phyloP scores from a whole-genome alignment of 2,113 vertebrate species.

The Chloroceryle aenea region DNA sequence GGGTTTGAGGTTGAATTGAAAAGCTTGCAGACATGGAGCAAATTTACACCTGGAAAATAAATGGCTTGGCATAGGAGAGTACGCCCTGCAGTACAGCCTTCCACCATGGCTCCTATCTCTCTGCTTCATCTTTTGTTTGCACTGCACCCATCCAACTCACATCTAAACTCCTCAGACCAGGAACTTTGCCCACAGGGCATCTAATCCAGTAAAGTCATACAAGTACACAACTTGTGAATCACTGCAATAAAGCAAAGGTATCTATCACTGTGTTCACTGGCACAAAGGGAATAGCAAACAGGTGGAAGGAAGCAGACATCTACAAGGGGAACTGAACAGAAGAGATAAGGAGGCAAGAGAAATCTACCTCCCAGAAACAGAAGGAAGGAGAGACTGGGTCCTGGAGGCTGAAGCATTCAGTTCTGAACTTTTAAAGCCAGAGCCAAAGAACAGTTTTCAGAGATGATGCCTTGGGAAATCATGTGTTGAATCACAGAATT shows the following conservation, averaged over 20 bases:
- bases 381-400: neutral
- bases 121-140: neutral
- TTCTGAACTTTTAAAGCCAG: neutral
- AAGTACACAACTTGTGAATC: neutral
- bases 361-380: neutral
- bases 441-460: neutral
- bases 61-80: neutral
- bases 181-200: neutral
- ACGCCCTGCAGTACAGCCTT: neutral
- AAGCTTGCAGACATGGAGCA: neutral
- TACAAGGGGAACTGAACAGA: neutral
- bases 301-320: neutral
- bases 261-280: neutral
- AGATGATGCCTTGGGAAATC: neutral
- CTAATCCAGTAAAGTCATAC: neutral
- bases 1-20: neutral
- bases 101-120: neutral
- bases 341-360: neutral
- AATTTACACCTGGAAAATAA: neutral
- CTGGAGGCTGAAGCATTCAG: neutral
- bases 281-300: neutral
- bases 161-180: neutral
- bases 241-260: neutral
- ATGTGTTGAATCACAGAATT: neutral
- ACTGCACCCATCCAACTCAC: neutral